Evolutionary conservation across 2,888 invertebrate genomes (phyloP), one percentile per base, ranked within the genome.

Genomic region (Amiota mariae): DNA sequence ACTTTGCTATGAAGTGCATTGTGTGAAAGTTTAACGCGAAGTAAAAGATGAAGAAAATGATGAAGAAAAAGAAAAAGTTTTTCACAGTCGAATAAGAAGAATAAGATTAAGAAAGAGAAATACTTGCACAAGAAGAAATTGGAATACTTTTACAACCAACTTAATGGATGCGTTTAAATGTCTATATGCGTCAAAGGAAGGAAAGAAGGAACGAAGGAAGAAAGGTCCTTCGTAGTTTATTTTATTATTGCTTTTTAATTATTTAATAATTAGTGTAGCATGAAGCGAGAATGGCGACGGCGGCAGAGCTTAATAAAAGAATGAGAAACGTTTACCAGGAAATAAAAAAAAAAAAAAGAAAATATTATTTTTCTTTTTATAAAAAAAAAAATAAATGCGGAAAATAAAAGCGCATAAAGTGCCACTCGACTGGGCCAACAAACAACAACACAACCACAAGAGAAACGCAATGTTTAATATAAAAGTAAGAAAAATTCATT

Each of bases 191-290:
- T n/a, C n/a, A n/a, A n/a, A 57, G 11, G 15, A 57, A 20, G 11
- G 15, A 15, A 57, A 15, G 20, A 20, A 57, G 11, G 24, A 11
- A 59, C 6, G 59, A 59, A 24, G 59, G 18, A 59, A 11, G 59
- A 11, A 20, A 18, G 24, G 24, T 18, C 18, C 36, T 36, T 36
- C 36, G 36, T 36, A 59, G 59, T 59, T 15, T 18, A 24, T 59
- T 13, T 11, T 20, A 59, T 11, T 18, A 15, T 64, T 64, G 13
- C 46, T 80, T 49, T 13, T 71, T 84, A 83, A 84, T 84, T 84
- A 84, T 83, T 83, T 79, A 85, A 81, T 85, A 84, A 84, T 84
- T 85, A 84, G 85, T 79, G 76, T 76, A 75, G 72, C 79, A 79
- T 79, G 76, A 82, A 78, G 8, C 6, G 82, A 80, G 82, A 81